Base-by-base conservation (phyloP, 2,888 invertebrate genomes). In the Drosophila macrospina region DNA sequence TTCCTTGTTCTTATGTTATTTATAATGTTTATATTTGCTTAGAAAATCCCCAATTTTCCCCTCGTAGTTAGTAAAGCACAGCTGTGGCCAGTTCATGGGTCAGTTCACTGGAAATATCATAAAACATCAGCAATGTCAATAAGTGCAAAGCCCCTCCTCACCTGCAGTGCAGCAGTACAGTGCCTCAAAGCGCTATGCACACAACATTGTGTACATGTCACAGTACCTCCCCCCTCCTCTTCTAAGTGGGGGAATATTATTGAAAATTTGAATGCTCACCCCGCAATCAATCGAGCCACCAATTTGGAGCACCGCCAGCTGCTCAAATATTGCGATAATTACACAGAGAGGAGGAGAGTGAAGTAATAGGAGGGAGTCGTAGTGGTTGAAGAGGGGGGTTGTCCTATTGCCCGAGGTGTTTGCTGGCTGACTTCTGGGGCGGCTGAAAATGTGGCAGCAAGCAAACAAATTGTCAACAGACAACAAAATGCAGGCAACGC, bases 381-480 rank as follows among this genome's bases (percentile, higher is more conserved):
- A 56, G 41, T 24, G 54, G 30, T 32, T 42, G 7, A 16, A 5
- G 10, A 28, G 11, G 26, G 11, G 16, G 15, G 37, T 4, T 15
- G 30, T 28, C 44, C 54, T 48, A 56, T 47, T 24, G 54, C 69
- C 77, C 57, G 65, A 39, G 68, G 80, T 69, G 69, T 52, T 41
- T 30, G 41, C 20, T 10, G 55, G 62, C 55, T 79, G 70, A 64
- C 63, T 85, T 75, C 5, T 82, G 86, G 57, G 82, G 69, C 83
- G 79, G 76, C 70, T 60, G 61, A 57, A 69, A 70, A 66, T 78
- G 60, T 70, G 70, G 75, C 54, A 59, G 62, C 32, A 67, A 47
- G 39, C 45, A 64, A 69, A 56, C 69, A 77, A 74, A 82, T 82
- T 87, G 88, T 79, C 84, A 86, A 75, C 78, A 61, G 30, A 28